A percentile compares a stretch with the other conserved stretches of the same genome.
These are phyloP conservation scores for Sterrhoptilus dennistouni DNA, from an alignment of 2,113 vertebrate species.

Conservation along the genomic window DNA sequence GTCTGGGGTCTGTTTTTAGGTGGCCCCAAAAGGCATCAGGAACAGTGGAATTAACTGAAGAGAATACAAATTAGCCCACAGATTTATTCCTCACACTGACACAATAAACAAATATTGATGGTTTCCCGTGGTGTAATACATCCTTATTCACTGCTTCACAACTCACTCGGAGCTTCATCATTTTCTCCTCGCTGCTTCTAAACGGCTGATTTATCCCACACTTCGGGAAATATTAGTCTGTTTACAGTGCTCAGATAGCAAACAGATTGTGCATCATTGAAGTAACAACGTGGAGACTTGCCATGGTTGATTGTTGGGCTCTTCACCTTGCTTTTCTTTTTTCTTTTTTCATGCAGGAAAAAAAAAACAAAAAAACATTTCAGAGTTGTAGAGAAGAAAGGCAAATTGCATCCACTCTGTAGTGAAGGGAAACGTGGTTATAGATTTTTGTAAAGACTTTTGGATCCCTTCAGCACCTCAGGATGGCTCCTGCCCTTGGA, in stretches of 20 bases:
- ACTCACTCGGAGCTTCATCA: slow-evolving; percentile 62
- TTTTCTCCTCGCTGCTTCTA: slow-evolving; percentile 65
- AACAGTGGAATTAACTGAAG: slow-evolving; percentile 57
- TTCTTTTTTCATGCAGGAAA: not conserved
- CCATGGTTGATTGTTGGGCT: not conserved
- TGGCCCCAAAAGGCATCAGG: not conserved
- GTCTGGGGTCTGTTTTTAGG: not conserved
- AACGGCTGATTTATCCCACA: slow-evolving; percentile 68
- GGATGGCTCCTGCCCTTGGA: not conserved
- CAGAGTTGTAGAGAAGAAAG: not conserved
- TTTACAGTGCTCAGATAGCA: slow-evolving; percentile 55
- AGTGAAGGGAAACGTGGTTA: not conserved
- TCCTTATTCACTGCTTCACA: slow-evolving; percentile 68
- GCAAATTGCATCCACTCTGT: not conserved
- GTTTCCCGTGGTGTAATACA: slow-evolving; percentile 69
- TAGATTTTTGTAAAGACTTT: not conserved
- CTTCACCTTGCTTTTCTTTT: slow-evolving; percentile 24
- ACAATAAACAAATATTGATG: slow-evolving; percentile 78
- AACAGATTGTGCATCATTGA: slow-evolving; percentile 56
- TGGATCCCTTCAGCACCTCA: not conserved
- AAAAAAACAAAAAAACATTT: too few relatives aligned
- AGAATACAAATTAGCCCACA: slow-evolving; percentile 73
- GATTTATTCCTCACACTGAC: slow-evolving; percentile 70
- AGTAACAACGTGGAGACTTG: slow-evolving; percentile 6
- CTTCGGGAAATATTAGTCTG: slow-evolving; percentile 65